Evolutionary conservation across 1,140 invertebrate species (phyloP), one percentile per base, ranked within the genome.

Genomic region (Drosophila sucinea): DNA sequence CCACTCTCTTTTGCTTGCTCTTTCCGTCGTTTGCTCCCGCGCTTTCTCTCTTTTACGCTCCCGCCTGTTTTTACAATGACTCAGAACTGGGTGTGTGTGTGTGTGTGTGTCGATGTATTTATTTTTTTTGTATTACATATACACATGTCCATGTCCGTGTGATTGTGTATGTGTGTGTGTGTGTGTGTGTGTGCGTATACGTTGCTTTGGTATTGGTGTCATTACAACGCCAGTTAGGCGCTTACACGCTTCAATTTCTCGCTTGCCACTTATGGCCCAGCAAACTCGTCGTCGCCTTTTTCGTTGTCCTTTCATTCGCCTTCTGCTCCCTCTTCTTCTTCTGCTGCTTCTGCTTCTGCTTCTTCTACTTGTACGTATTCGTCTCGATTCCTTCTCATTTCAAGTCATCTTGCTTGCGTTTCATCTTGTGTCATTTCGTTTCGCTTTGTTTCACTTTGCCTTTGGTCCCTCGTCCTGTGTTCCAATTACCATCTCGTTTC

Each of bases 211-310:
- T 73, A 66, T 79, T 67, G 64, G 71, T 67, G 76, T 70, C 61
- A 82, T 72, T 87, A 87, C 84, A 87, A 83, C 77, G 84, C 69
- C 79, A 76, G 82, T 86, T 86, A 87, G 87, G 82, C 79, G 83
- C 83, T 89, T 83, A 87, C 83, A 87, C 83, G 83, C 83, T 87
- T 87, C 77, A 87, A 83, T 89, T 87, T 89, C 80, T 87, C 73
- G 77, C 81, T 72, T 81, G 73, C 79, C 74, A 82, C 77, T 75
- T 84, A 80, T 70, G 72, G 67, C 66, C 75, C 83, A 66, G 77
- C 70, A 61, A 58, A 87, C 87, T 86, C 72, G 69, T 86, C 72
- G 72, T 74, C 70, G 74, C 75, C 73, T 77, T 67, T 77, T 67
- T 77, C 73, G 57, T 69, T 65, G 58, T 63, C 55, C 64, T 67